Evolutionary conservation across 2,113 vertebrate species (phyloP).

Genomic region (Spermophilus dauricus): DNA sequence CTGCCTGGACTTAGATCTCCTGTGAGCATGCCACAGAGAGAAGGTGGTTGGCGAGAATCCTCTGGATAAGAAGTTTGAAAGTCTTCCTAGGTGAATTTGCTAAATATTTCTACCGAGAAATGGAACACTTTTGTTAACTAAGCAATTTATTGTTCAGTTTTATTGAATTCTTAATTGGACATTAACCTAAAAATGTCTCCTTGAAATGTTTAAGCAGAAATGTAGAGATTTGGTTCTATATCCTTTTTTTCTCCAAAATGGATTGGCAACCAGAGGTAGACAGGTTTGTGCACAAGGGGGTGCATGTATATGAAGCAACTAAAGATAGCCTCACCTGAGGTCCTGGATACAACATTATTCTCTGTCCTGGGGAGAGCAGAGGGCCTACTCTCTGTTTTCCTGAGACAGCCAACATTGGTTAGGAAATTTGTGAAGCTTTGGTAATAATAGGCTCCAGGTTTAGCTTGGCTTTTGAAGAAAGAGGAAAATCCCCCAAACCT

Average conservation of each 20-base stretch:
- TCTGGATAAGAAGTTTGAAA: not conserved
- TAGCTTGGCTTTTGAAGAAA: not conserved
- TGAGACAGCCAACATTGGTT: not conserved
- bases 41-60: not conserved
- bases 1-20: not conserved
- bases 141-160: not conserved
- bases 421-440: not conserved
- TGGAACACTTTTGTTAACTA: not conserved
- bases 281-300: not conserved
- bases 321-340: not conserved
- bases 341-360: not conserved
- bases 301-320: not conserved
- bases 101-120: not conserved
- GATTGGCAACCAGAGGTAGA: not conserved
- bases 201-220: conserved; percentile 37
- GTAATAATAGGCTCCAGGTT: not conserved
- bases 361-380: not conserved
- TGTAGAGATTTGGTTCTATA: not conserved
- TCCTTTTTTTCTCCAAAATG: not conserved
- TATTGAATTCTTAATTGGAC: not conserved
- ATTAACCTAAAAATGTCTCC: conserved; percentile 7
- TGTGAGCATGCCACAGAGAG: not conserved
- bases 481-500: not conserved
- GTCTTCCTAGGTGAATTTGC: not conserved
- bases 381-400: not conserved